Conservation (phyloP, 2,113 vertebrate species). For the Aegotheles bennettii region DNA sequence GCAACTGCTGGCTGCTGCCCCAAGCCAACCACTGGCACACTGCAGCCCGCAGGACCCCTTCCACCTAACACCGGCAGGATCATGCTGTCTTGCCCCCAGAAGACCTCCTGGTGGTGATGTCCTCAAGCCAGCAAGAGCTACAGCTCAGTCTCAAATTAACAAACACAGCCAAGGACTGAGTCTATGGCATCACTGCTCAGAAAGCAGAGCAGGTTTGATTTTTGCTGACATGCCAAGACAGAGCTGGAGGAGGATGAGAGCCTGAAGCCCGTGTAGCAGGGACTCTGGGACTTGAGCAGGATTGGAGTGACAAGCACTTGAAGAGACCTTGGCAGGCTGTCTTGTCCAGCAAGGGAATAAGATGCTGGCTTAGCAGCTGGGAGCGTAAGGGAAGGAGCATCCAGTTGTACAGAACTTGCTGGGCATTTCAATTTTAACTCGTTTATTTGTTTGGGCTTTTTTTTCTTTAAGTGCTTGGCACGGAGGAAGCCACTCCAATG, state of each 20-base stretch:
- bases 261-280: background rate
- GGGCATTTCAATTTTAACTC: background rate
- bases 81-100: background rate
- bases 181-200: background rate
- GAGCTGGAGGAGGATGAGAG: background rate
- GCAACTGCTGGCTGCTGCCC: background rate
- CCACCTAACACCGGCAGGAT: rapidly evolving
- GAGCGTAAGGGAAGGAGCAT: background rate
- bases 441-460: background rate
- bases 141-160: background rate
- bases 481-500: background rate
- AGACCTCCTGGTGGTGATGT: background rate
- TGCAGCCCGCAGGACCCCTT: background rate
- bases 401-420: background rate
- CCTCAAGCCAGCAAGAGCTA: background rate
- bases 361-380: background rate
- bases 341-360: background rate
- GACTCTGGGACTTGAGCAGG: background rate
- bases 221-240: background rate
- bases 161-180: background rate
- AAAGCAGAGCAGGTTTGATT: background rate
- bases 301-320: background rate
- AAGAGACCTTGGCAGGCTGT: background rate
- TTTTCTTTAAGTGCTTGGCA: background rate
- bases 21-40: background rate